These are phyloP conservation scores for Frankliniella intonsa DNA, from an alignment of 2,888 invertebrate genomes.

Conservation along the genomic window DNA sequence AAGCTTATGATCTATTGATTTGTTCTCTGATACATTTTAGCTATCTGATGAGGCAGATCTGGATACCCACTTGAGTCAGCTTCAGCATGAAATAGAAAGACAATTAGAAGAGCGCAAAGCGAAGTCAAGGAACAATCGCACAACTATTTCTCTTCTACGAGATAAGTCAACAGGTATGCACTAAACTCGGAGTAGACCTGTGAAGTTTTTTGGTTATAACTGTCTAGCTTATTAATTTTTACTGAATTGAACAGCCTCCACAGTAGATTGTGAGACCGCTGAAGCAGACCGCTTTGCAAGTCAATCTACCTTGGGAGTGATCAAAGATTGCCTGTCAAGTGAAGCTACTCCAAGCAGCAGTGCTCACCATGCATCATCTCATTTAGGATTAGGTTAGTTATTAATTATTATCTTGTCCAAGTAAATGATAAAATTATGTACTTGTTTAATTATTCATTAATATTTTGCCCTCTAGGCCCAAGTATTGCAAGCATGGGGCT, in stretches of 20 bases:
- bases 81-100: conserved; percentile 82
- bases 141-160: background rate
- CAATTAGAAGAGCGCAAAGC: conserved; percentile 60
- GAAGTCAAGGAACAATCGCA: conserved; percentile 46
- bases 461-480: conserved; percentile 39
- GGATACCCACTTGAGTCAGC: conserved; percentile 58
- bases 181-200: background rate
- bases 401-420: background rate
- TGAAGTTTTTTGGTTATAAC: background rate
- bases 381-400: background rate
- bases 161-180: background rate
- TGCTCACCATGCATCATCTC: conserved; percentile 12
- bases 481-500: conserved; percentile 72
- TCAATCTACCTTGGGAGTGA: conserved; percentile 48
- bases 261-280: conserved; percentile 44
- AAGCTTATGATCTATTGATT: conserved; percentile 28
- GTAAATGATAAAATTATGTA: background rate
- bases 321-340: conserved; percentile 48
- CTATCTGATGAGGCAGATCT: conserved; percentile 52
- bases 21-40: conserved; percentile 42
- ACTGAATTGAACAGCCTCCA: conserved; percentile 40
- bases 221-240: conserved; percentile 16
- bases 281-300: conserved; percentile 50
- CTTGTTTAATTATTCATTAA: background rate
- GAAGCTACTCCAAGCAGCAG: conserved; percentile 51